Percentiles rank a stretch among this genome's conserved stretches.
Evolutionary conservation across 2,113 vertebrate species (phyloP).

Genomic region (Phalacrocorax carbo): DNA sequence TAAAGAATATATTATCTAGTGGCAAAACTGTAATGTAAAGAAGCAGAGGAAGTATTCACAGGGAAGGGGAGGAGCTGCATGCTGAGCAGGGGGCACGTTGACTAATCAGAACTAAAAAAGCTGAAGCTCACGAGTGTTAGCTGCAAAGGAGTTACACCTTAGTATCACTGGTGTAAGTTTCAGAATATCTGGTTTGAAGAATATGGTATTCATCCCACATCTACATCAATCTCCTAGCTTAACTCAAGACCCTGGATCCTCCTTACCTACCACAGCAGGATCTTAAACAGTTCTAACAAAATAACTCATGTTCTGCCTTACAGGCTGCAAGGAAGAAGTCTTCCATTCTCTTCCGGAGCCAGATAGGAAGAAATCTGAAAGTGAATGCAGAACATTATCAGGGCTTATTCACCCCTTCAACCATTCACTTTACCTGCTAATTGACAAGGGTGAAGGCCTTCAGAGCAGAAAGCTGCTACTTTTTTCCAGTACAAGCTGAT

Average conservation of each 20-base stretch:
- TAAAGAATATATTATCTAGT: slow-evolving; percentile 56
- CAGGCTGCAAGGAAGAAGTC: rapidly evolving
- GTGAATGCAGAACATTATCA: neutral
- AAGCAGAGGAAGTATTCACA: slow-evolving; percentile 31
- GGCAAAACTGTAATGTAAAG: slow-evolving; percentile 28
- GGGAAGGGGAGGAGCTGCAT: neutral
- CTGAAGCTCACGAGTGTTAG: neutral
- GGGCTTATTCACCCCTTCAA: neutral
- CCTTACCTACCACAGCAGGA: neutral
- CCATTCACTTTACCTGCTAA: neutral
- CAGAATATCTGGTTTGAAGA: neutral
- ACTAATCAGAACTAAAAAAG: neutral
- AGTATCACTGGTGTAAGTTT: neutral
- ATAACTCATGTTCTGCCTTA: neutral
- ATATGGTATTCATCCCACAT: neutral
- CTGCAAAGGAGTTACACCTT: neutral
- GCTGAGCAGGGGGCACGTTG: neutral
- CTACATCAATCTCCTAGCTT: neutral
- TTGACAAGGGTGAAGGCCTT: neutral
- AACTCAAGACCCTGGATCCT: neutral
- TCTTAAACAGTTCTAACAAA: neutral
- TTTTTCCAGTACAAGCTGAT: neutral
- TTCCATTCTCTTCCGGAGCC: neutral
- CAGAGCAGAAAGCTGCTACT: neutral
- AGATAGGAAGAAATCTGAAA: neutral